Evolutionary conservation across 2,797 vertebrate genomes (phyloP).

Genomic region (Spea hammondii): DNA sequence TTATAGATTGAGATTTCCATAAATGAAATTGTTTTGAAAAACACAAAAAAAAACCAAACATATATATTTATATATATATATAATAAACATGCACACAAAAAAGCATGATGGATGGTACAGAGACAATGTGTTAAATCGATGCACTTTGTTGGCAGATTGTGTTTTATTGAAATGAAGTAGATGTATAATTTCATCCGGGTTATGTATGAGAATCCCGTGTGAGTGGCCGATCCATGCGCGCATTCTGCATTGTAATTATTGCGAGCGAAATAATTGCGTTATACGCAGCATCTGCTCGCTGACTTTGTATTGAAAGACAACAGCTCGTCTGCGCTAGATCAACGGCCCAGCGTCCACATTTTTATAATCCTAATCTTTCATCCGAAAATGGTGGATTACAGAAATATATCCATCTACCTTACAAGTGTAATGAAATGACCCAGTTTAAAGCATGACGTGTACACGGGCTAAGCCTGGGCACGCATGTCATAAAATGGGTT

Average conservation of each 20-base stretch:
- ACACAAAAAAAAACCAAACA: no score
- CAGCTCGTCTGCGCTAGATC: background rate
- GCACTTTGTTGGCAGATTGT: background rate
- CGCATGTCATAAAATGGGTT: background rate
- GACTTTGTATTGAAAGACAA: conserved; percentile 5
- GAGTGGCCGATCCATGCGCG: background rate
- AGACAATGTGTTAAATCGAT: background rate
- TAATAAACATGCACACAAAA: background rate
- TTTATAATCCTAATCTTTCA: conserved; percentile 28
- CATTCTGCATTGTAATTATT: conserved; percentile 25
- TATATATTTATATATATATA: no score
- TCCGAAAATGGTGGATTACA: conserved; percentile 14
- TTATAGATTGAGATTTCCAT: no score
- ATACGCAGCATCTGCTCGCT: conserved; percentile 23
- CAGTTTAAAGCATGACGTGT: background rate
- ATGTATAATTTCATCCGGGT: conserved; percentile 8
- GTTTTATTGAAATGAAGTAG: conserved; percentile 9
- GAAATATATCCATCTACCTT: background rate
- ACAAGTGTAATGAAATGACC: conserved; percentile 5
- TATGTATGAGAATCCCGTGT: conserved; percentile 6
- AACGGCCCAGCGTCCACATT: background rate
- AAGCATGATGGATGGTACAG: background rate
- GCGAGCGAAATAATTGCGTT: conserved; percentile 13
- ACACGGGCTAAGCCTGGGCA: background rate
- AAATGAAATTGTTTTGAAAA: no score